Base-by-base conservation (phyloP, 2,113 vertebrate species). In the Ptilorrhoa leucosticta region DNA sequence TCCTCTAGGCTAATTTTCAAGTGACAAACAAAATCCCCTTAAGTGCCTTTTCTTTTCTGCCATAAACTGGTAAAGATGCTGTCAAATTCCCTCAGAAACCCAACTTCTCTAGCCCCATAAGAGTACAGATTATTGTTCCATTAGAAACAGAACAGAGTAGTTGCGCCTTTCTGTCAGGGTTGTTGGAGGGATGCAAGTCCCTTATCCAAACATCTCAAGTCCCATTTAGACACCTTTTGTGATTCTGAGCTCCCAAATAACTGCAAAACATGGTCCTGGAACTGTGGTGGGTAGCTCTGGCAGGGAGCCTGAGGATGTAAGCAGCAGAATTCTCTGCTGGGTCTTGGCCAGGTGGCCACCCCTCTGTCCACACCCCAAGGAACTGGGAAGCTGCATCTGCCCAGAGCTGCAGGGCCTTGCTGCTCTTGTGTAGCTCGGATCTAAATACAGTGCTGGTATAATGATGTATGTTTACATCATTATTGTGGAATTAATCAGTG, bases 1-100 rank as follows among this genome's bases (percentile, higher is more conserved):
- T 95, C 75, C 92, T 92, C 87, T n/a, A 57, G 92, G 94, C 85
- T 96, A 88, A 96, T 95, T 95, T 95, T 92, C 93, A 95, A 97
- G 68, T 96, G 87, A 94, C 89, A 94, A 96, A 96, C 90, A 96
- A 95, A 95, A 96, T 95, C 92, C 75, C 93, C 87, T 93, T 86
- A 94, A 95, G 85, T 96, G 60, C 50, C 47, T 96, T 96, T 96
- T 83, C 71, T 94, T 83, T 91, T 94, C 87, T 86, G 56, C 82
- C 68, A 42, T 71, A 76, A 79, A 95, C 65, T 37, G 37, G 85
- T 58, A 90, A 78, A 93, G 79, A 89, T 81, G 75, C 72, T 91
- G 84, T 95, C 75, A 75, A 51, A 93, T 81, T 94, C 92, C 90
- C 90, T 66, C 60, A 54, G 75, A 93, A 95, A 54, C 50, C 39